Base-by-base conservation (phyloP, 2,797 vertebrate genomes). In the Hypotaenidia okinawae region DNA sequence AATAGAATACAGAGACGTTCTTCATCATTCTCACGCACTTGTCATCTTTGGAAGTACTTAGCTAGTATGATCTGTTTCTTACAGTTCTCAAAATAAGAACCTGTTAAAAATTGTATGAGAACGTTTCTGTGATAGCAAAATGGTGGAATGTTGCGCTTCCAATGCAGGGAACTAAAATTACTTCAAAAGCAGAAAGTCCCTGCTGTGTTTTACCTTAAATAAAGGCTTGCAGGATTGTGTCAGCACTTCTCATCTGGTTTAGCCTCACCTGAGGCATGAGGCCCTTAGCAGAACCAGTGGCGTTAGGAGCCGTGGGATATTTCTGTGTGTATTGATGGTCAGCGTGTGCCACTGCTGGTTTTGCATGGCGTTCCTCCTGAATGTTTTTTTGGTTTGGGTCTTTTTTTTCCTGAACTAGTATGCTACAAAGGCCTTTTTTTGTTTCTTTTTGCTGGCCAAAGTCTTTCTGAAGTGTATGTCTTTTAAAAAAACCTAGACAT, bases 281-380 rank as follows among this genome's bases (percentile, higher is more conserved):
- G 43, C 68, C 70, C 23, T 70, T 59, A 25, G 4, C 22, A 19
- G 69, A 58, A 64, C 32, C 15, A 30, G 35, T 15, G n/a, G 13
- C 1, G 0, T n/a, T 45, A 39, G 7, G 14, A 74, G 10, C n/a
- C 5, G 2, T 5, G 13, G 33, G 41, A 4, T 82, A 16, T 35
- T 87, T 64, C 11, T 63, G n/a, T 39, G 45, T 75, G 49, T 32
- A 7, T 43, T 74, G 43, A 12, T 4, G 11, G 14, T 30, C 10
- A 10, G 11, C 43, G n/a, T 5, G 2, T 61, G 49, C 30, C 76
- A 19, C 3, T 15, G 64, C 47, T 74, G 69, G 21, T 30, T n/a
- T 49, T 0, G 0, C 25, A 3, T 2, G 23, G 21, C 51, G n/a
- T 51, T 57, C 14, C 13, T 89, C 45, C 28, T 45, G 43, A 45